Evolutionary conservation across 2,113 vertebrate genomes (phyloP).

Genomic region (Aythya baeri): DNA sequence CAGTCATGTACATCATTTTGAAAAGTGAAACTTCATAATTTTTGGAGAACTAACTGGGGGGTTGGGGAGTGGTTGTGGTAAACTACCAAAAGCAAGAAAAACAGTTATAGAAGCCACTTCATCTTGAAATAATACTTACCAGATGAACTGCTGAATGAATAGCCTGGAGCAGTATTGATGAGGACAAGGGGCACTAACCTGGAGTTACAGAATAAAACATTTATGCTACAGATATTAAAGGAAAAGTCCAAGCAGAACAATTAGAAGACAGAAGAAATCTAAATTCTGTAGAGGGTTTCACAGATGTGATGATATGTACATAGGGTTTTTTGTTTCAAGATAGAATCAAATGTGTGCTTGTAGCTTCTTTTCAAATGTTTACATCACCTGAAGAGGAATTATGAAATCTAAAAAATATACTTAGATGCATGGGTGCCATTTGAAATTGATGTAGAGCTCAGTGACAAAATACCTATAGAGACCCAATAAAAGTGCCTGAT

Average conservation of each 20-base stretch:
- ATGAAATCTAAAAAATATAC: neutral
- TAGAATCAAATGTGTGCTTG: rapidly evolving
- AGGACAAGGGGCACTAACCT: neutral
- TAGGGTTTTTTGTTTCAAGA: neutral
- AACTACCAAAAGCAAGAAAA: slow-evolving; percentile 23
- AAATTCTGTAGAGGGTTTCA: neutral
- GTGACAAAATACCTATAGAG: neutral
- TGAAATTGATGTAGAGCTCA: neutral
- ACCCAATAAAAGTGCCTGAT: neutral
- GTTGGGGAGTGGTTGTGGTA: too few relatives aligned
- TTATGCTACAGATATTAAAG: neutral
- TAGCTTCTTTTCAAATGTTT: neutral
- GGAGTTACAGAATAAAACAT: neutral
- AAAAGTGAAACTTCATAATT: neutral
- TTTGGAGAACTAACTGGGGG: neutral
- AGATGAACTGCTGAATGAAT: slow-evolving; percentile 2
- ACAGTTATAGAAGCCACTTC: neutral
- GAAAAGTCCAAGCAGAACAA: neutral
- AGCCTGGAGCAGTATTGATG: neutral
- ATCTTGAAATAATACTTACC: neutral
- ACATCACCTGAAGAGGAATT: neutral
- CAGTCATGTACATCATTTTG: neutral
- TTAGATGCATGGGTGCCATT: rapidly evolving
- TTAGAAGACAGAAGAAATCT: neutral
- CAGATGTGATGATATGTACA: neutral